These are phyloP conservation scores for Notarius lentiginosus DNA, from an alignment of 2,113 vertebrate species.

Conservation along the genomic window DNA sequence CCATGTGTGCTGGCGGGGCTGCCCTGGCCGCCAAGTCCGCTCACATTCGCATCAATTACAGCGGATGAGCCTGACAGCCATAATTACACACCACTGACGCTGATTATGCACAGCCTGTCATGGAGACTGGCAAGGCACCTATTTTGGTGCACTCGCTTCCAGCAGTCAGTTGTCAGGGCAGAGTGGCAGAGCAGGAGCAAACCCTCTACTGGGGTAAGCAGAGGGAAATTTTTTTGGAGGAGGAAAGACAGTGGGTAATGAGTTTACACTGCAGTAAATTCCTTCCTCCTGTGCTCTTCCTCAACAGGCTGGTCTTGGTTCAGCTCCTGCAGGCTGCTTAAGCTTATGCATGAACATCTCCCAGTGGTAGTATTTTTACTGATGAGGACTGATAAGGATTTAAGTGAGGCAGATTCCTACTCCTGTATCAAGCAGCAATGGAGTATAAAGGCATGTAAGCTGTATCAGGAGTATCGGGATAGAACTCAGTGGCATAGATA, in stretches of 20 bases:
- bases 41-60: constrained; percentile 83
- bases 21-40: constrained; percentile 66
- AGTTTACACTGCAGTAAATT: constrained; percentile 21
- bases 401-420: constrained; percentile 10
- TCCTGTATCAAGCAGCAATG: neutral
- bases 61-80: constrained; percentile 82
- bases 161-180: constrained; percentile 67
- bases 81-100: constrained; percentile 84
- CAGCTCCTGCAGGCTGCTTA: constrained; percentile 42
- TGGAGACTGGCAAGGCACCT: constrained; percentile 75
- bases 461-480: neutral
- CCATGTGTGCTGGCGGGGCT: constrained; percentile 40
- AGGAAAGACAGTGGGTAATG: neutral
- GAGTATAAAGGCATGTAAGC: neutral
- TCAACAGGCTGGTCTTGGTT: constrained; percentile 6
- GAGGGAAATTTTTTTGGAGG: neutral
- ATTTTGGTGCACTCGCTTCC: constrained; percentile 71
- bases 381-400: constrained; percentile 19
- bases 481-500: neutral
- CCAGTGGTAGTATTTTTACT: constrained; percentile 42
- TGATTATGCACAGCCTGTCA: constrained; percentile 82
- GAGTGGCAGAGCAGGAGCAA: constrained; percentile 68
- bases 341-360: constrained; percentile 46
- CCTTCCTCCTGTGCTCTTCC: constrained; percentile 23
- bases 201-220: constrained; percentile 25